Base-by-base conservation (phyloP, 2,797 vertebrate genomes). In the Rhynchotus rufescens region DNA sequence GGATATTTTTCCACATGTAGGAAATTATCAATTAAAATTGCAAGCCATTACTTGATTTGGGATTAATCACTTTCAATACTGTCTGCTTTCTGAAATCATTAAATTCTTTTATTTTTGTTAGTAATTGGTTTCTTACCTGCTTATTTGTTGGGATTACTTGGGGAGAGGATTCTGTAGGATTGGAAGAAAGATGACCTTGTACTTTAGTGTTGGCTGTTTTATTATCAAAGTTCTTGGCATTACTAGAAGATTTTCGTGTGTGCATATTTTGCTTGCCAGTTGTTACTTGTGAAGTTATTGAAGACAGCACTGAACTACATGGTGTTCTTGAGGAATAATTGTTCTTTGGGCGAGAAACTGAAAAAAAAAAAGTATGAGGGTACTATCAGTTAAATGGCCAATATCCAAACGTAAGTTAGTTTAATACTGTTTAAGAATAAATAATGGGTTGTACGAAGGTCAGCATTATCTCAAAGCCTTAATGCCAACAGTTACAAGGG, bases 321-420 rank as follows among this genome's bases (percentile, higher is more conserved):
- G 97, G 95, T 44, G 97, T 76, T 92, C 98, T 97, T 56, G 96
- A 96, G 88, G 98, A 98, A 51, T 98, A 98, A 92, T 84, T 98
- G 92, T 98, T 98, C 97, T 98, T 98, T 96, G 98, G 98, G 56
- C 98, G 98, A 76, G 97, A 97, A 94, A 98, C 98, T 98, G 76
- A 47, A 91, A 95, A 60, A 47, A 36, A 36, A 73, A 85, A 83
- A 84, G n/a, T 5, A 57, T 32, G 19, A n/a, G 25, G 45, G 30
- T 22, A 12, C 96, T 80, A 92, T 0, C 30, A 72, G 32, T 78
- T 52, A 75, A n/a, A 54, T 21, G 2, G 60, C 14, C 30, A 71
- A 40, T 60, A 40, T 30, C 8, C 89, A 64, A 88, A 84, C 26
- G 34, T 6, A 64, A 59, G 34, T 23, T 64, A 30, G 21, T 62